Base-by-base conservation (phyloP, 2,888 invertebrate genomes). In the Gisinianus flammeolus region DNA sequence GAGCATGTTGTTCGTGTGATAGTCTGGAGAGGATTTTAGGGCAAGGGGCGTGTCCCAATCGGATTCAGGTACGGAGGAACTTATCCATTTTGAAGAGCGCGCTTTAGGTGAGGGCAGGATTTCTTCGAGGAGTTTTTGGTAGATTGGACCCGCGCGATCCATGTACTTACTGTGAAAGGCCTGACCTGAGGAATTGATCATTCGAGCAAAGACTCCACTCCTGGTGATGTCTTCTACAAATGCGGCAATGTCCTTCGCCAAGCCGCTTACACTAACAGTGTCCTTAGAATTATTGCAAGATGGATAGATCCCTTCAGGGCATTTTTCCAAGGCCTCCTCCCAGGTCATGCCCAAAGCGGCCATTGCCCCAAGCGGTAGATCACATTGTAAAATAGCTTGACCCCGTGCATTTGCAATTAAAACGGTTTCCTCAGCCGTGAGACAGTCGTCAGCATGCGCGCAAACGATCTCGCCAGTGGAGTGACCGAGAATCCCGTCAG, bases 101-200 rank as follows among this genome's bases (percentile, higher is more conserved):
- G 80, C 85, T 52, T 85, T 86, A 0, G 88, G 88, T 16, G 89
- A 90, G 24, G 90, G 90, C 72, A 90, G 87, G 26, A 90, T 90
- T 22, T 91, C 91, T 85, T 94, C 93, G 67, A 96, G 89, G 80
- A 91, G 91, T 84, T 91, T 89, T 79, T 92, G 90, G 85, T 97
- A 89, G 87, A 91, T 92, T 35, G 94, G 94, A 71, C 93, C 95
- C 54, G 94, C 95, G 31, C 92, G 90, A 2, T 93, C 92, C 85
- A 97, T 94, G 88, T 95, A 95, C 86, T 92, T 92, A 87, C 96
- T 96, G 88, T 97, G 97, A 90, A 97, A 97, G n/a, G 97, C 96
- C 79, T 93, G 91, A 74, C 94, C 94, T 44, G 94, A 93, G 85
- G 94, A 94, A 85, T 94, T 92, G 1, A 97, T 96, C 79, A 90